Conservation (phyloP, 2,113 vertebrate species). For the Terrapene triunguis region DNA sequence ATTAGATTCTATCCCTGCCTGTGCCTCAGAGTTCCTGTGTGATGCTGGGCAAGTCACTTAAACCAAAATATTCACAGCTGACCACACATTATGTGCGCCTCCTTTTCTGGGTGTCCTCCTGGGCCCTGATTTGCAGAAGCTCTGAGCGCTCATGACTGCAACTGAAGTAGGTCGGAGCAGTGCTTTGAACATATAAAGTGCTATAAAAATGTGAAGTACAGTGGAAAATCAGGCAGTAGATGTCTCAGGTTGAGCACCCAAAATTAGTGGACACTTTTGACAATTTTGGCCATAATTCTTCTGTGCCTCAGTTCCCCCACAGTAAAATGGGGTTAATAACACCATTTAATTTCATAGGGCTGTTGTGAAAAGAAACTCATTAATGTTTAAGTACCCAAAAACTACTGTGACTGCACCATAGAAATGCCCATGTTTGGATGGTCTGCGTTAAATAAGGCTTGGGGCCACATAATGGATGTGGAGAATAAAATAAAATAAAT, state of each 20-base stretch:
- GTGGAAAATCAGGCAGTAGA: not conserved
- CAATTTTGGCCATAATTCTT: not conserved
- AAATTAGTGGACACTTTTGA: not conserved
- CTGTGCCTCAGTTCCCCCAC: not conserved
- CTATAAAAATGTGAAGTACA: not conserved
- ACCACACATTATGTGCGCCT: not conserved
- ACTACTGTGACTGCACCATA: not conserved
- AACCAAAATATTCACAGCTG: not conserved
- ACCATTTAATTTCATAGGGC: not conserved
- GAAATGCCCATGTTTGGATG: not conserved
- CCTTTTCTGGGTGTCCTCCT: not conserved
- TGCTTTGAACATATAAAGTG: not conserved
- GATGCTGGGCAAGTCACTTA: not conserved
- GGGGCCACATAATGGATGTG: not conserved
- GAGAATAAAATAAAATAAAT: not conserved
- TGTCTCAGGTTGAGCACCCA: not conserved
- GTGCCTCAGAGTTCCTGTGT: not conserved
- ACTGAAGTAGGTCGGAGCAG: not conserved
- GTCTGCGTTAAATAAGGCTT: not conserved
- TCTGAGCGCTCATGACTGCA: not conserved
- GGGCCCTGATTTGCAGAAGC: not conserved
- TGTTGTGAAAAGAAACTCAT: not conserved
- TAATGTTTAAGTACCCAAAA: not conserved
- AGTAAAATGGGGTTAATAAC: not conserved
- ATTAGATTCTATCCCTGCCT: not conserved